Base-by-base conservation (phyloP, 2,797 vertebrate species). In the Neoniphon sammara region DNA sequence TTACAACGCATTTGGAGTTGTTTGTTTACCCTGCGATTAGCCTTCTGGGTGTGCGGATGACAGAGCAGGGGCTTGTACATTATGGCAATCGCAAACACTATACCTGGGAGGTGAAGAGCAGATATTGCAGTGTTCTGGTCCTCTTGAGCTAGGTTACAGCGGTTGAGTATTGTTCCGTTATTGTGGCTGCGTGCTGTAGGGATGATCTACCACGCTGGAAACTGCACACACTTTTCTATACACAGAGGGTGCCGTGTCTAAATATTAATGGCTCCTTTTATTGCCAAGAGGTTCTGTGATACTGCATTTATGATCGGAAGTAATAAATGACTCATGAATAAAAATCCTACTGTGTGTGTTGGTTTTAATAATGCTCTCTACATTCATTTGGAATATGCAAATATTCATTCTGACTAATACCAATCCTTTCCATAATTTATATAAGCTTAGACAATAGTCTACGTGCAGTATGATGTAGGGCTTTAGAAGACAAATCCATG, bases 11-110 rank as follows among this genome's bases (percentile, higher is more conserved):
- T 87, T 91, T 85, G 61, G 60, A 76, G 68, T 70, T 85, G 80
- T 90, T 91, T 90, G 91, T 90, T 91, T 88, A 86, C 67, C 56
- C 66, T 57, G 25, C 6, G 59, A 90, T 91, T 86, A 88, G 82
- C 73, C 81, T 62, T 78, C 67, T n/a, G 77, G 66, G 55, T 65
- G 58, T 74, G 73, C 57, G 63, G 70, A 73, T 85, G 75, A 87
- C 76, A 66, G 69, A 70, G 67, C 4, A 12, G 66, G 42, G 53
- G 72, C 80, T 76, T 9, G 9, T 78, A 62, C 50, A 10, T 71
- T 71, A 75, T 55, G 68, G 63, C 66, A 83, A 83, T 70, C 34
- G 5, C 70, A 57, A 31, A 7, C 23, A 42, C 70, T 70, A 56
- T 78, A 61, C 66, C 75, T 75, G 55, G 30, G 56, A 79, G 74